phyloP scores from a whole-genome alignment of 1,140 invertebrate genomes.

The Nebria ingens region DNA sequence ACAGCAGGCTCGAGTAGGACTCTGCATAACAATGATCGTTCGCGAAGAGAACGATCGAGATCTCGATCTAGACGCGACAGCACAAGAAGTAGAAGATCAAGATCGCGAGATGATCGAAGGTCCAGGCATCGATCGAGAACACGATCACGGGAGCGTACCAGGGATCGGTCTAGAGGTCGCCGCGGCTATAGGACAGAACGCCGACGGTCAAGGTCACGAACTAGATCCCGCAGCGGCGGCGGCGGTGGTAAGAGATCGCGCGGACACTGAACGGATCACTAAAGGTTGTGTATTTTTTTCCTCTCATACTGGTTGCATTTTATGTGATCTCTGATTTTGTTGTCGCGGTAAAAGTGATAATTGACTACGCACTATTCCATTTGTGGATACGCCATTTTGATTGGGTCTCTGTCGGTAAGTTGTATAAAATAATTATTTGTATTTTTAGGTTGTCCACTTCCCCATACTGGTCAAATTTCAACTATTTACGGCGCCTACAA shows the following conservation, averaged over 20 bases:
- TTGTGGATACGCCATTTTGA: too few relatives aligned
- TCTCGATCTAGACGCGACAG: conserved; percentile 8
- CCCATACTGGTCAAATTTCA: too few relatives aligned
- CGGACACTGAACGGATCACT: conserved; percentile 23
- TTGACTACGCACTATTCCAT: too few relatives aligned
- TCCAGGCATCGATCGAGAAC: neutral
- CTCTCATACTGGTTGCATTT: too few relatives aligned
- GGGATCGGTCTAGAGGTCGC: neutral
- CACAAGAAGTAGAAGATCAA: neutral
- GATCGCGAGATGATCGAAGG: neutral
- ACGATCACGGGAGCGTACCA: neutral
- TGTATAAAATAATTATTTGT: too few relatives aligned
- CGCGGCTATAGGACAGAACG: conserved; percentile 15
- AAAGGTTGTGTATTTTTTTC: conserved; percentile 8
- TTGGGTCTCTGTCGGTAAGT: too few relatives aligned
- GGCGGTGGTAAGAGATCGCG: conserved; percentile 31
- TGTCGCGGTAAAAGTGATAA: too few relatives aligned
- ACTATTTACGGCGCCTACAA: too few relatives aligned
- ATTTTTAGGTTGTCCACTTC: too few relatives aligned
- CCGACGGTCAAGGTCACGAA: conserved; percentile 6
- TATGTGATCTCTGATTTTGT: too few relatives aligned
- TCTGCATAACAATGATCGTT: neutral
- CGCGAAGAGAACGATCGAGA: neutral
- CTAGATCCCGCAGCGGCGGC: conserved; percentile 19
- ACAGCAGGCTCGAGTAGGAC: neutral